These are phyloP conservation scores for Mastomys natalensis DNA, from an alignment of 2,113 vertebrate species.

Conservation along the genomic window DNA sequence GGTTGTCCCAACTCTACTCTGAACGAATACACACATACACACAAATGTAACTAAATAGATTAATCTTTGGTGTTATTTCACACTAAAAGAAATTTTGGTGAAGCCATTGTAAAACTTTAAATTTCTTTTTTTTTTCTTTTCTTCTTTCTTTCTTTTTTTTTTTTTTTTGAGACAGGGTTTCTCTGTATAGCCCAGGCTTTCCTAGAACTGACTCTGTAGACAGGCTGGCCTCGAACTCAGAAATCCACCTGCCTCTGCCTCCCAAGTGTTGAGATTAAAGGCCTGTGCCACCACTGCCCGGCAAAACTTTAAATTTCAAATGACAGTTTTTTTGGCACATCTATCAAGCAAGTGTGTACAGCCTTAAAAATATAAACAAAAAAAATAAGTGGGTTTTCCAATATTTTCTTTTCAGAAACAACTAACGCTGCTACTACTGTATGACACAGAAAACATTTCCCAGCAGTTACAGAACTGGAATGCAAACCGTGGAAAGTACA, in stretches of 20 bases:
- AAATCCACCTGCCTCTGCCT: no score
- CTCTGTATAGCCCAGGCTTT: no score
- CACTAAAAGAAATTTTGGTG: neutral
- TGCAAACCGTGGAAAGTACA: neutral
- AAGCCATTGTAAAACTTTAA: neutral
- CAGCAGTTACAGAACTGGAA: neutral
- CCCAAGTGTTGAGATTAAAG: no score
- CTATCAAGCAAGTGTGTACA: neutral
- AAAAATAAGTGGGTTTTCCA: neutral
- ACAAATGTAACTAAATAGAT: neutral
- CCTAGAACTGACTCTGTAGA: no score
- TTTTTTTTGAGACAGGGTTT: no score
- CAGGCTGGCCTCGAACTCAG: no score
- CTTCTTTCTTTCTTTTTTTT: no score
- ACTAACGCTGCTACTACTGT: neutral
- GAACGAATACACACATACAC: neutral
- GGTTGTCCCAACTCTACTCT: neutral
- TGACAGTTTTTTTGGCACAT: neutral
- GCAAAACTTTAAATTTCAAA: constrained; percentile 36
- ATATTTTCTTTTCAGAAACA: constrained; percentile 22
- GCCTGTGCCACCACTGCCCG: no score
- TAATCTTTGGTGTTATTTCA: neutral
- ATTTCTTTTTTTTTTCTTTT: neutral
- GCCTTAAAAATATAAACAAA: neutral
- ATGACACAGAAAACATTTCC: constrained; percentile 42